A percentile compares a stretch with the other conserved stretches of the same genome.
phyloP scores from a whole-genome alignment of 2,888 invertebrate genomes.

The Liposcelis brunnea region DNA sequence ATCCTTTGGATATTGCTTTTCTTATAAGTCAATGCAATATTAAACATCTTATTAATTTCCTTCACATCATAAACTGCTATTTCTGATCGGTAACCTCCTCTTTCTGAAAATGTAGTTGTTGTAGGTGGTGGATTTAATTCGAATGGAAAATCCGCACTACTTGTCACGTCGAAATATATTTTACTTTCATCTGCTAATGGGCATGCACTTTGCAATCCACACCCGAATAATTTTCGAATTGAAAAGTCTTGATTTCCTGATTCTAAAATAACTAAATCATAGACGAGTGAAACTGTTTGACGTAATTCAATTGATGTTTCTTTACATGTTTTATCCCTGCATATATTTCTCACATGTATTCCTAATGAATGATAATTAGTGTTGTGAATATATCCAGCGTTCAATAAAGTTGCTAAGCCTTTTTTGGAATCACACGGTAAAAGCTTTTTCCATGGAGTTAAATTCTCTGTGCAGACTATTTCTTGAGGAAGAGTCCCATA shows the following conservation, averaged over 20 bases:
- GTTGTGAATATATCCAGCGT: conserved; percentile 80
- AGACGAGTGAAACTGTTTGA: conserved; percentile 73
- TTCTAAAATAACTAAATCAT: conserved; percentile 51
- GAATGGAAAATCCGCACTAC: conserved; percentile 22
- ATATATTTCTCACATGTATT: conserved; percentile 4
- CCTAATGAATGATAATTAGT: conserved; percentile 85
- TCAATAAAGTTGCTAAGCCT: conserved; percentile 74
- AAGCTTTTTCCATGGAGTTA: conserved; percentile 96
- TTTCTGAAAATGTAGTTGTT: conserved; percentile 23
- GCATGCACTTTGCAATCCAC: conserved; percentile 65
- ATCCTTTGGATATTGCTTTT: not conserved
- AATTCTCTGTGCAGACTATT: conserved; percentile 95
- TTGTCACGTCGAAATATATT: conserved; percentile 63
- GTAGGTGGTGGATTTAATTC: conserved; percentile 2
- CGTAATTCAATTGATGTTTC: conserved; percentile 57
- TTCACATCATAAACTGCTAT: conserved; percentile 57
- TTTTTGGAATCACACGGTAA: conserved; percentile 84
- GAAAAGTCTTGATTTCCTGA: conserved; percentile 61
- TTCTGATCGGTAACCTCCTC: conserved; percentile 48
- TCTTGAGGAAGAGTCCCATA: conserved; percentile 90
- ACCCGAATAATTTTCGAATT: conserved; percentile 69
- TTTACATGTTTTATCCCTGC: conserved; percentile 34
- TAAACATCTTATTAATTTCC: conserved; percentile 36
- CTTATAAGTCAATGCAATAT: conserved; percentile 33
- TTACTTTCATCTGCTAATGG: conserved; percentile 60